A percentile compares a stretch with the other conserved stretches of the same genome.
These are phyloP conservation scores for Simalia tracyae DNA, from an alignment of 2,797 vertebrate species.

Conservation along the genomic window DNA sequence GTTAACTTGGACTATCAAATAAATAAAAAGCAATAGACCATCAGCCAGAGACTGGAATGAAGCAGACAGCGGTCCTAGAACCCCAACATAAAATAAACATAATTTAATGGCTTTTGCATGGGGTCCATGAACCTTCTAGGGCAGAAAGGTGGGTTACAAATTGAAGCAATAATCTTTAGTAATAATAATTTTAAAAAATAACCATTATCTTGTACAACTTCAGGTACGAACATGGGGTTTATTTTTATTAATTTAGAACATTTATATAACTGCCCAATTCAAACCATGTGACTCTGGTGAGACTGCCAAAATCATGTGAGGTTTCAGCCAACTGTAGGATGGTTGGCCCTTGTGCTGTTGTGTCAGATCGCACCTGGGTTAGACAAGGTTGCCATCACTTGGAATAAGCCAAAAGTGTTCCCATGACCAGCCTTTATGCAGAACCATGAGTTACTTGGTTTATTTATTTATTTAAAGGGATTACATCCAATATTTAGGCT, in stretches of 20 bases:
- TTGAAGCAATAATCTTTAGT: background rate
- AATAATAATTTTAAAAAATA: background rate
- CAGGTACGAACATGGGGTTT: background rate
- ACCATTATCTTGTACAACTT: background rate
- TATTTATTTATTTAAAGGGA: background rate
- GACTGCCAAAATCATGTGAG: background rate
- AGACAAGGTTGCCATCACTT: background rate
- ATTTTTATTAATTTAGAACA: background rate
- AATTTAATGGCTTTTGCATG: background rate
- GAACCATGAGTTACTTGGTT: background rate
- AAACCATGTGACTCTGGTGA: background rate
- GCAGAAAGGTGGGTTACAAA: background rate
- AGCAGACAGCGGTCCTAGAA: background rate
- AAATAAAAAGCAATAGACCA: background rate
- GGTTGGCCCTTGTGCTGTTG: background rate
- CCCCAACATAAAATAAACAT: background rate
- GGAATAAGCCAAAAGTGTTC: background rate
- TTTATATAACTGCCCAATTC: background rate
- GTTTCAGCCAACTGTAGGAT: background rate
- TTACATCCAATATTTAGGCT: background rate
- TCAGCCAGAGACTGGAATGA: background rate
- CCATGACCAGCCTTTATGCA: background rate
- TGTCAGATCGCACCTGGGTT: background rate
- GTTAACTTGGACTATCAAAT: background rate
- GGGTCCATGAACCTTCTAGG: background rate